Evolutionary conservation across 2,113 vertebrate genomes (phyloP).

Genomic region (Rhombomys opimus): DNA sequence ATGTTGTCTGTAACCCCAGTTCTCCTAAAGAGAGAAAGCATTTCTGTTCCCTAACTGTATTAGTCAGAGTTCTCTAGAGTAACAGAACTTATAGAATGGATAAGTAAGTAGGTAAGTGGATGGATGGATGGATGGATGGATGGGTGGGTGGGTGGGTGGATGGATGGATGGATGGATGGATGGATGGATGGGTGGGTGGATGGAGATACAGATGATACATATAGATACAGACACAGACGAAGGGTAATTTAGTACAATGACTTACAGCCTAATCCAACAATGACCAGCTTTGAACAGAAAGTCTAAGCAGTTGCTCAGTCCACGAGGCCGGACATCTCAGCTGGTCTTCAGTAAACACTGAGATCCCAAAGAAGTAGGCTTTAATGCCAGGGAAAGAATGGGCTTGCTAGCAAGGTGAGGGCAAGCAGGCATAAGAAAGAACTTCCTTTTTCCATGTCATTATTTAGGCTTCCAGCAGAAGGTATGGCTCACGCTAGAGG

Average conservation of each 20-base stretch:
- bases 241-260: background rate
- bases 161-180: background rate
- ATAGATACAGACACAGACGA: background rate
- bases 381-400: background rate
- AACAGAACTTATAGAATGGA: background rate
- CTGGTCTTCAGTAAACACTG: background rate
- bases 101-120: background rate
- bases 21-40: background rate
- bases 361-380: background rate
- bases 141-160: background rate
- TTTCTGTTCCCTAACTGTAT: background rate
- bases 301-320: background rate
- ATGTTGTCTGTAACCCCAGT: background rate
- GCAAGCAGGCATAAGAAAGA: background rate
- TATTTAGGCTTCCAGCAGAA: background rate
- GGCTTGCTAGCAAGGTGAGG: background rate
- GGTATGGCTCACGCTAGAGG: background rate
- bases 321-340: background rate
- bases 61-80: background rate
- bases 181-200: too few species aligned
- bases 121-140: background rate
- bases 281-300: background rate
- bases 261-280: background rate
- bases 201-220: background rate
- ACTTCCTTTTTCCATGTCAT: background rate